Percentiles rank a stretch among this genome's conserved stretches.
phyloP scores from a whole-genome alignment of 2,797 vertebrate genomes.

The Synaphobranchus kaupii region DNA sequence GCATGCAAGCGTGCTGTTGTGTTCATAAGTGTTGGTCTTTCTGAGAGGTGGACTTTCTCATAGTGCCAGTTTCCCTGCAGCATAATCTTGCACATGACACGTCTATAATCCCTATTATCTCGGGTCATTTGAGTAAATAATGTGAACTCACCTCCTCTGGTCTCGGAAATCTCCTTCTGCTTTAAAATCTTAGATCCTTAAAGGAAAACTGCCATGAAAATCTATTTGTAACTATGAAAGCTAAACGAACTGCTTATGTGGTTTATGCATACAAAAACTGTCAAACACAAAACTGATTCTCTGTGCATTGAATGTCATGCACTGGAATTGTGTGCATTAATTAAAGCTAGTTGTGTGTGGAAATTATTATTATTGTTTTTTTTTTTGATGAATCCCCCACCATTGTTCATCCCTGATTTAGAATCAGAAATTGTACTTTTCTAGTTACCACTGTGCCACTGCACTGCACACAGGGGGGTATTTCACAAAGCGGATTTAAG shows the following conservation, averaged over 20 bases:
- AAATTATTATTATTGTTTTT: neutral
- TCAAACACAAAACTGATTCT: neutral
- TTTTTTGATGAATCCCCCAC: neutral
- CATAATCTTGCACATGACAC: neutral
- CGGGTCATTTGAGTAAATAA: neutral
- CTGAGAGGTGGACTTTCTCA: neutral
- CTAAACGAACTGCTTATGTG: neutral
- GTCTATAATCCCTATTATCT: neutral
- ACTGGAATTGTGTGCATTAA: neutral
- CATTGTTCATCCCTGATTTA: neutral
- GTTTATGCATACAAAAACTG: neutral
- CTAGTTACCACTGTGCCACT: too few relatives aligned
- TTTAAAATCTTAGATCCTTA: neutral
- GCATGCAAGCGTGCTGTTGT: too few relatives aligned
- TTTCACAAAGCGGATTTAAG: too few relatives aligned
- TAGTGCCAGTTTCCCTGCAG: neutral
- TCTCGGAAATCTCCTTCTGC: neutral
- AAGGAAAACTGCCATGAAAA: neutral
- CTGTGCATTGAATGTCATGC: neutral
- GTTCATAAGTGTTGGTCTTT: neutral
- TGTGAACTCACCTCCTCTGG: neutral
- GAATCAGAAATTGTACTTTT: neutral
- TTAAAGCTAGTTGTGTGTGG: neutral
- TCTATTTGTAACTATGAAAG: neutral
- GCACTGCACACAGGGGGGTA: too few relatives aligned